Evolutionary conservation across 2,888 invertebrate species (phyloP).

Genomic region (Sepiola atlantica): DNA sequence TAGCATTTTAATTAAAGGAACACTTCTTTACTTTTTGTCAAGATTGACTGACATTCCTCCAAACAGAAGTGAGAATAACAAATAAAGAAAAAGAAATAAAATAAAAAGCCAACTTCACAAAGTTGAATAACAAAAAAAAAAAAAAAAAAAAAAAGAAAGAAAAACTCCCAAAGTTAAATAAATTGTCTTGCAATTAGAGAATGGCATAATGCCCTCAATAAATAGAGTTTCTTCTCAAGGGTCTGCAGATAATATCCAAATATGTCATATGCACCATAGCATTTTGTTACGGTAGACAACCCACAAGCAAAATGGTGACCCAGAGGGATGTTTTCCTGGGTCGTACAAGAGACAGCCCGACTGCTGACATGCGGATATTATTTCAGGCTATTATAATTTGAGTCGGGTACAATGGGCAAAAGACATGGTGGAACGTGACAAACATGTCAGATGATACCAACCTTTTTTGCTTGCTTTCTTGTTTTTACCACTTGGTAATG

Average conservation of each 20-base stretch:
- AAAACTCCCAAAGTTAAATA: background rate
- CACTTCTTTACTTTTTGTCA: background rate
- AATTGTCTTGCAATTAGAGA: background rate
- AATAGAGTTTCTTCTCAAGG: background rate
- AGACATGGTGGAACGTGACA: background rate
- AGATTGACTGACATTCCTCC: background rate
- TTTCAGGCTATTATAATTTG: background rate
- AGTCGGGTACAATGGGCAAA: background rate
- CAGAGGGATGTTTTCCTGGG: background rate
- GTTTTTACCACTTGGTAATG: too few relatives aligned
- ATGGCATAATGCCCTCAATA: background rate
- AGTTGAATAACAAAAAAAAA: background rate
- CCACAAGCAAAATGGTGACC: background rate
- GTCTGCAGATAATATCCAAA: background rate
- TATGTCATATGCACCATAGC: background rate
- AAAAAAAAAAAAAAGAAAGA: background rate
- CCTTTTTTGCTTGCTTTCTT: too few relatives aligned
- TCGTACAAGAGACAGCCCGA: background rate
- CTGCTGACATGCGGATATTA: background rate
- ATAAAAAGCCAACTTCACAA: background rate
- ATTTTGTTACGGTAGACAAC: background rate
- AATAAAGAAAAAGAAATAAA: background rate
- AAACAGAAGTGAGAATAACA: background rate
- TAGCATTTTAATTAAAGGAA: background rate
- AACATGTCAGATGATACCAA: background rate